These are phyloP conservation scores for Anser brachyrhynchus DNA, from an alignment of 2,113 vertebrate genomes.

Conservation along the genomic window DNA sequence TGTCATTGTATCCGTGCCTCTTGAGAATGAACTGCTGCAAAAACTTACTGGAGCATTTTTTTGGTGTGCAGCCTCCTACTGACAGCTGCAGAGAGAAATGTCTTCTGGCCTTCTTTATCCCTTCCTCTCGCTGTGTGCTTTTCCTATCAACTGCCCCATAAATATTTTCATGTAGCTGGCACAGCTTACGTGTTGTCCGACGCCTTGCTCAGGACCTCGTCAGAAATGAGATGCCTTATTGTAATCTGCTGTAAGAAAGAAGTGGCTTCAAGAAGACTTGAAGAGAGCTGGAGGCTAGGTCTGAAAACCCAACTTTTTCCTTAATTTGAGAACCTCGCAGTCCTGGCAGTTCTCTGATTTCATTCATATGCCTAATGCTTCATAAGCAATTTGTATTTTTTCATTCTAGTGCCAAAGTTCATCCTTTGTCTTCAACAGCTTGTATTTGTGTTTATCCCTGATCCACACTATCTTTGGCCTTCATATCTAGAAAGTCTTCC, in stretches of 20 bases:
- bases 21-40: neutral
- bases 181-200: neutral
- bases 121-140: slow-evolving; percentile 25
- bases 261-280: fast-evolving
- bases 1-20: slow-evolving; percentile 42
- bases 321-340: neutral
- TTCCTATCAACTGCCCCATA: slow-evolving; percentile 25
- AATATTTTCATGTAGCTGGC: slow-evolving; percentile 3
- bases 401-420: neutral
- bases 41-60: neutral
- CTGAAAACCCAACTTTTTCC: neutral
- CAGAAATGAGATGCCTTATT: neutral
- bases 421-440: neutral
- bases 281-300: neutral
- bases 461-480: neutral
- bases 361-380: neutral
- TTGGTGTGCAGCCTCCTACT: slow-evolving; percentile 26
- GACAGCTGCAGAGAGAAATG: slow-evolving; percentile 53
- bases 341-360: neutral
- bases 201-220: neutral
- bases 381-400: neutral
- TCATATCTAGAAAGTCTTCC: neutral
- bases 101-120: slow-evolving; percentile 21
- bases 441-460: neutral
- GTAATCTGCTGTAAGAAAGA: neutral